Evolutionary conservation across 2,888 invertebrate species (phyloP).

Genomic region (Acanthacorydalis orientalis): DNA sequence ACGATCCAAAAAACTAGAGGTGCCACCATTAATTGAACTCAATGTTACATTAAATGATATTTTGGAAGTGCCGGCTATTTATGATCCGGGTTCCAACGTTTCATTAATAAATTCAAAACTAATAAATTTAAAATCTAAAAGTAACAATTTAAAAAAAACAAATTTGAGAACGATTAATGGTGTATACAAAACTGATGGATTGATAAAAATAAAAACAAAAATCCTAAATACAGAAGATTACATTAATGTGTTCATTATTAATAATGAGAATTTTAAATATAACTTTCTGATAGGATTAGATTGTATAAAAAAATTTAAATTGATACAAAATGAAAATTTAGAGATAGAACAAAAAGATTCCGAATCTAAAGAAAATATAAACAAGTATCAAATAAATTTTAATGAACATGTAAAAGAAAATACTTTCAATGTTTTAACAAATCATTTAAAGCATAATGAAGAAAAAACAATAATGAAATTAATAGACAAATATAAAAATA

Average conservation of each 20-base stretch:
- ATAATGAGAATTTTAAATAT: background rate
- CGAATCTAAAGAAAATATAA: background rate
- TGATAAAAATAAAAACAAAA: constrained; percentile 7
- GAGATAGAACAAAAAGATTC: background rate
- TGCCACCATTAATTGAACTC: constrained; percentile 12
- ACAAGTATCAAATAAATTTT: constrained; percentile 6
- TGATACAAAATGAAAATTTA: background rate
- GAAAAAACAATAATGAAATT: constrained; percentile 6
- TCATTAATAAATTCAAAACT: constrained; percentile 14
- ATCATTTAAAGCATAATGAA: constrained; percentile 7
- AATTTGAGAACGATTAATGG: constrained; percentile 4
- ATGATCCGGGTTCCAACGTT: constrained; percentile 14
- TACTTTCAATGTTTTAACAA: constrained; percentile 7
- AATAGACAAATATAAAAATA: constrained; percentile 8
- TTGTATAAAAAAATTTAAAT: background rate
- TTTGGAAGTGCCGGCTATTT: constrained; percentile 10
- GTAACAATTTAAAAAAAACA: background rate
- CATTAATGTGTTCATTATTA: background rate
- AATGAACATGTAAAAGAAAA: constrained; percentile 8
- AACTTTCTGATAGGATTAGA: background rate
- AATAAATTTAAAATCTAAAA: constrained; percentile 9
- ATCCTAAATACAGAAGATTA: background rate
- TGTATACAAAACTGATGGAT: constrained; percentile 9
- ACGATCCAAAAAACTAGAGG: background rate
- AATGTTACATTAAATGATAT: constrained; percentile 9